Conservation (phyloP, 1,140 invertebrate species). For the Orchestia grillus region DNA sequence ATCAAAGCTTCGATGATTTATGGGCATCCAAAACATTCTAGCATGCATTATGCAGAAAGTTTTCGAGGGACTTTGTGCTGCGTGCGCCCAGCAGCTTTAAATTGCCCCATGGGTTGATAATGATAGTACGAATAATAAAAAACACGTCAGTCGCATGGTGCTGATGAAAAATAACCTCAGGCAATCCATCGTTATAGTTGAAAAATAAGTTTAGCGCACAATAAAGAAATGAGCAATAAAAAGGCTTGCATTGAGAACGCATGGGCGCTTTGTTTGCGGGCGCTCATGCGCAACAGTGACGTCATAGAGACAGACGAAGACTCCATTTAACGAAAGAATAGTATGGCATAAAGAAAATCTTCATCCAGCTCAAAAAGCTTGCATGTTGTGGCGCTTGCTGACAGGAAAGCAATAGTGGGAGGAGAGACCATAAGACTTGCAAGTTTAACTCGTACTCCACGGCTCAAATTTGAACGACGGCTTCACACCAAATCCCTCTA, state of each 20-base stretch:
- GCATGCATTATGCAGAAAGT: neutral
- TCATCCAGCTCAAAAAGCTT: neutral
- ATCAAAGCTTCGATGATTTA: conserved; percentile 21
- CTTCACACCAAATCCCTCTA: no score
- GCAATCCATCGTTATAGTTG: neutral
- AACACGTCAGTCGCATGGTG: neutral
- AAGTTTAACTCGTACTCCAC: neutral
- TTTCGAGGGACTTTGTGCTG: neutral
- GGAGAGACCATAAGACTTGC: no score
- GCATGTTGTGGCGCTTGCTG: no score
- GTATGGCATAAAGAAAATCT: neutral
- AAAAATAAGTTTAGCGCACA: neutral
- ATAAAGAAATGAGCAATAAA: neutral
- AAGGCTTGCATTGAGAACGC: neutral
- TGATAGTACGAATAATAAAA: neutral
- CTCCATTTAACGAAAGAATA: neutral
- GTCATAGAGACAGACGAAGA: neutral
- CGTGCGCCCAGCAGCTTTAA: neutral
- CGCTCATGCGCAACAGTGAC: neutral
- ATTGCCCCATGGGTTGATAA: neutral
- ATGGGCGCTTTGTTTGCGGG: neutral
- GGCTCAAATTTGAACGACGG: neutral
- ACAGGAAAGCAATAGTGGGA: neutral
- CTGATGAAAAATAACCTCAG: neutral
- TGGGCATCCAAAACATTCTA: conserved; percentile 4